Evolutionary conservation across 2,888 invertebrate species (phyloP).

Genomic region (Phoenoteleia sp.): DNA sequence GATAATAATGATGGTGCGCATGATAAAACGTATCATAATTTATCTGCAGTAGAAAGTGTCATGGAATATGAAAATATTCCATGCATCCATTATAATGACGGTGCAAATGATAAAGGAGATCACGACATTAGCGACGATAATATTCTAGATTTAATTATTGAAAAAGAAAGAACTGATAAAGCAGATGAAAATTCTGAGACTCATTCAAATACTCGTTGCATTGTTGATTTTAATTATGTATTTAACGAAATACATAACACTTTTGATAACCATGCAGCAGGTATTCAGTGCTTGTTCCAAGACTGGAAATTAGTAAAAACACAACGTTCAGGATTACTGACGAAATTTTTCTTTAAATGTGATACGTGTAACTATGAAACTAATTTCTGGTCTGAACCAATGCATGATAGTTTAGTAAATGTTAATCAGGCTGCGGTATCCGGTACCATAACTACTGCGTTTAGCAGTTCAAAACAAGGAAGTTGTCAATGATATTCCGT

Average conservation of each 20-base stretch:
- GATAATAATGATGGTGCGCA: too few species aligned
- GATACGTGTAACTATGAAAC: slow-evolving; percentile 5
- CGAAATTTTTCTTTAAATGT: slow-evolving; percentile 13
- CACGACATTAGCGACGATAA: too few species aligned
- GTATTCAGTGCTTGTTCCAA: background rate
- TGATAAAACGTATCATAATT: too few species aligned
- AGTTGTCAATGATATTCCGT: slow-evolving; percentile 39
- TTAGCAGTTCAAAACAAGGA: slow-evolving; percentile 51
- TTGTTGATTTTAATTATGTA: background rate
- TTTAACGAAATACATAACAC: slow-evolving; percentile 2
- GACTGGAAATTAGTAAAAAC: background rate
- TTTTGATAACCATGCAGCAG: background rate
- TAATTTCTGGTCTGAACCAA: slow-evolving; percentile 37
- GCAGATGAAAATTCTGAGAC: background rate
- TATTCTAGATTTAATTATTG: too few species aligned
- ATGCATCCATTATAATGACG: too few species aligned
- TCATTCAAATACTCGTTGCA: background rate
- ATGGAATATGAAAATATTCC: too few species aligned
- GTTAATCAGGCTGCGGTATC: slow-evolving; percentile 6
- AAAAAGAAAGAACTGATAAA: background rate
- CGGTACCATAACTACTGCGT: slow-evolving; percentile 19
- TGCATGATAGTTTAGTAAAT: background rate
- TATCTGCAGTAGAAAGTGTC: too few species aligned
- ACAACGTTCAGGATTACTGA: background rate
- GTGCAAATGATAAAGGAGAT: too few species aligned